Conservation (phyloP, 2,797 vertebrate genomes). For the Gymnothorax reevesii region DNA sequence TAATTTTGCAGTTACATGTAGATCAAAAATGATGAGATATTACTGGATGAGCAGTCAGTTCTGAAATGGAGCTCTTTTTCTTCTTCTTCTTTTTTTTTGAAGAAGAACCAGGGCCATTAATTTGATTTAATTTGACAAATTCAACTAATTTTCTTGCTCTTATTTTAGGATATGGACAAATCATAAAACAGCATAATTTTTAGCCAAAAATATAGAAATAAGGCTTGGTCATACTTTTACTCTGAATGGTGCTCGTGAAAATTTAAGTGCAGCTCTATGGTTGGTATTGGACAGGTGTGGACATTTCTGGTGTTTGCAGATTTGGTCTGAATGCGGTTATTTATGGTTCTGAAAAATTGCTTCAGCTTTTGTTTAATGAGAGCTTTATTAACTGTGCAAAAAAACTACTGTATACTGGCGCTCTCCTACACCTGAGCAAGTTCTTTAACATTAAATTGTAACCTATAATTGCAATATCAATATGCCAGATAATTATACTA, state of each 20-base stretch:
- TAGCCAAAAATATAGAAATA: not conserved
- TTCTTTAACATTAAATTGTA: no score
- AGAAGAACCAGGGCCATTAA: not conserved
- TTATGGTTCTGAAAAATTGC: no score
- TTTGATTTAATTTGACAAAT: constrained; percentile 23
- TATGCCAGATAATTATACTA: no score
- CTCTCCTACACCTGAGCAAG: no score
- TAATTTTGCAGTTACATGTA: not conserved
- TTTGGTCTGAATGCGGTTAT: no score
- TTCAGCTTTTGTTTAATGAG: no score
- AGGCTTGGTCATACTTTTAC: not conserved
- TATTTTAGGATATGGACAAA: not conserved
- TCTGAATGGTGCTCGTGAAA: not conserved
- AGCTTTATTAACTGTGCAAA: no score
- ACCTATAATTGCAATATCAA: no score
- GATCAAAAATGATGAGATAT: not conserved
- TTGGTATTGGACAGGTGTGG: not conserved
- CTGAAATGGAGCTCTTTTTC: not conserved
- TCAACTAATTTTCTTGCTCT: not conserved
- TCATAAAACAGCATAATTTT: not conserved
- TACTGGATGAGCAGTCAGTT: not conserved
- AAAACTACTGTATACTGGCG: no score
- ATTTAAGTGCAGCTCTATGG: not conserved
- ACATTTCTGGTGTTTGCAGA: not conserved
- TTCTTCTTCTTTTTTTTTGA: not conserved